Evolutionary conservation across 2,888 invertebrate genomes (phyloP).

Genomic region (Rhopalosiphum nymphaeae): DNA sequence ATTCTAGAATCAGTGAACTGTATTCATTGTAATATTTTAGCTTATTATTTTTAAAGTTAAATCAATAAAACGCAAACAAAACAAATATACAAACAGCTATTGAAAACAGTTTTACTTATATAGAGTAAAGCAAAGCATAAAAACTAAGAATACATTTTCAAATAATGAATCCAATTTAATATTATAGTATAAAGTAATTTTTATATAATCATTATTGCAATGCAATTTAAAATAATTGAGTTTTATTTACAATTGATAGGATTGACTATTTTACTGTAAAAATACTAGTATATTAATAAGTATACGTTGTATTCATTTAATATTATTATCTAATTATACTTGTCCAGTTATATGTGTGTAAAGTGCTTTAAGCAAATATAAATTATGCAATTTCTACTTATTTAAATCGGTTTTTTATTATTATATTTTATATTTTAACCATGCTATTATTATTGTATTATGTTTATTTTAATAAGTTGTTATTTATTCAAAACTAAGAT

Average conservation of each 20-base stretch:
- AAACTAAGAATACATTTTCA: not conserved
- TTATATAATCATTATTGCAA: not conserved
- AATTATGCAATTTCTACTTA: not conserved
- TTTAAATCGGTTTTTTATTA: not conserved
- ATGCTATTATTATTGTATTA: not conserved
- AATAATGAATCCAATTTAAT: not conserved
- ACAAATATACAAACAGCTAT: not conserved
- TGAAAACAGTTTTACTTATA: not conserved
- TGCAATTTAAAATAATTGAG: not conserved
- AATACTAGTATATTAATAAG: not conserved
- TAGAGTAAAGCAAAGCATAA: not conserved
- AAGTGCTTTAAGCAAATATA: not conserved
- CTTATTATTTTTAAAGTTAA: not conserved
- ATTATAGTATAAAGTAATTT: not conserved
- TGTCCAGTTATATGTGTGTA: not conserved
- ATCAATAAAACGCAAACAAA: not conserved
- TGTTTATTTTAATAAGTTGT: not conserved
- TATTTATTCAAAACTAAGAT: not conserved
- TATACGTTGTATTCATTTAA: not conserved
- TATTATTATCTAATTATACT: not conserved
- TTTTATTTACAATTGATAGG: not conserved
- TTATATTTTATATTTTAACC: not conserved
- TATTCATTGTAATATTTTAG: not conserved
- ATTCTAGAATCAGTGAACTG: not conserved
- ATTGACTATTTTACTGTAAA: not conserved